These are phyloP conservation scores for Craniophora ligustri DNA, from an alignment of 2,888 invertebrate species.

Conservation along the genomic window DNA sequence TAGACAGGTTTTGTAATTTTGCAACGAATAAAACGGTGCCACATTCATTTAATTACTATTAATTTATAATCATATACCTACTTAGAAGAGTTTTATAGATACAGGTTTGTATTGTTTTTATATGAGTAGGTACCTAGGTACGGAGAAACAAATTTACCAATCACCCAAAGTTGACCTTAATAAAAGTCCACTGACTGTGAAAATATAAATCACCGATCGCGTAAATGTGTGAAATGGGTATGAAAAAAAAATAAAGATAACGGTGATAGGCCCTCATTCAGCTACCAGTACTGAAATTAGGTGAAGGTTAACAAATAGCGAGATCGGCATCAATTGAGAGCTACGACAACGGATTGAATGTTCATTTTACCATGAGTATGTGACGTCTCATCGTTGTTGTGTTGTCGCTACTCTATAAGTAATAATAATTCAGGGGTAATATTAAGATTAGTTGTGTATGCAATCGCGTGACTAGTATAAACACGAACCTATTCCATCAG, in stretches of 20 bases:
- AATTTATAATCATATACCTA: constrained; percentile 10
- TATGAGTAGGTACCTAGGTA: neutral
- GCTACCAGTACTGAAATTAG: too few species aligned
- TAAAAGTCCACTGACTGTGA: too few species aligned
- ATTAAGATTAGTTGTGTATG: neutral
- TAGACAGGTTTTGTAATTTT: constrained; percentile 1
- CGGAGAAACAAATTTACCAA: neutral
- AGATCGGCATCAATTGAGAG: too few species aligned
- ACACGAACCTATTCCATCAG: constrained; percentile 32
- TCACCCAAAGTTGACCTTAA: neutral
- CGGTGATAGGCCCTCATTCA: too few species aligned
- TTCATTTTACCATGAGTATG: too few species aligned
- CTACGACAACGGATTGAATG: too few species aligned
- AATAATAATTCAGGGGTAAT: constrained; percentile 1
- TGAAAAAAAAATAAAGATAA: too few species aligned
- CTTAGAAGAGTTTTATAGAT: constrained; percentile 1
- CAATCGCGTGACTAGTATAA: constrained; percentile 37
- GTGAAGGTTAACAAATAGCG: too few species aligned
- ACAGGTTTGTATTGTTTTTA: constrained; percentile 12
- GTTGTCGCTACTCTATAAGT: neutral
- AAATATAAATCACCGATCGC: too few species aligned
- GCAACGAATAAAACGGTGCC: neutral
- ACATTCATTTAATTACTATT: neutral
- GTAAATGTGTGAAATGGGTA: neutral
- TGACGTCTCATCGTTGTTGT: too few species aligned